These are phyloP conservation scores for Cheirogaleus medius DNA, from an alignment of 2,113 vertebrate genomes.

Conservation along the genomic window DNA sequence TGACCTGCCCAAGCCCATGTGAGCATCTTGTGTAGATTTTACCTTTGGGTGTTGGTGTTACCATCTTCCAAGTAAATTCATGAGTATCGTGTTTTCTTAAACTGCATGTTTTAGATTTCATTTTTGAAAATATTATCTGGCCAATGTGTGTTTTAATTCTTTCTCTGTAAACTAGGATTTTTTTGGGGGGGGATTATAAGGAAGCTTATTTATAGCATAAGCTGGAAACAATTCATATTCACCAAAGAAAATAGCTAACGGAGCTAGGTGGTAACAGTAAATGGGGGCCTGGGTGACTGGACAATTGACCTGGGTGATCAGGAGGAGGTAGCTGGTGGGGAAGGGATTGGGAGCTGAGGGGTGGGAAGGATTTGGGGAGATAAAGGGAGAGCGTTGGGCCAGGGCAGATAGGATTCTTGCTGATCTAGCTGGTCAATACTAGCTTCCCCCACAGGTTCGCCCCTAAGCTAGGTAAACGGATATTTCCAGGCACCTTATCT, in stretches of 20 bases:
- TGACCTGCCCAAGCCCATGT: neutral
- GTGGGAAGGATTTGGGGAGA: neutral
- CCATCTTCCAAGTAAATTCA: neutral
- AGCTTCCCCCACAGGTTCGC: neutral
- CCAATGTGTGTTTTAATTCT: neutral
- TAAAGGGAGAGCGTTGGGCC: neutral
- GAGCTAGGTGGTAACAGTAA: neutral
- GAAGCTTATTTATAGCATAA: neutral
- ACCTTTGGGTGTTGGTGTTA: neutral
- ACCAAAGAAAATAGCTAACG: neutral
- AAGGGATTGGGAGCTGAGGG: neutral
- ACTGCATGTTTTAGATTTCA: neutral
- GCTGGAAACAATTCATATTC: neutral
- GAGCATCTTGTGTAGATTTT: neutral
- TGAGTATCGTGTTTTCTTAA: neutral
- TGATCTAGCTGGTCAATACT: neutral
- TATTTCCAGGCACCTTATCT: neutral
- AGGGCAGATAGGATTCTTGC: neutral
- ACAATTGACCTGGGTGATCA: neutral
- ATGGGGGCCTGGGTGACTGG: neutral
- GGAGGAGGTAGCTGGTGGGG: neutral
- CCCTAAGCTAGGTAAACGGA: neutral
- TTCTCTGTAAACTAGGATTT: neutral
- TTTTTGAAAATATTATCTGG: neutral
- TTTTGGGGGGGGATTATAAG: neutral